These are phyloP conservation scores for Taxidea taxus DNA, from an alignment of 2,113 vertebrate genomes.

Conservation along the genomic window DNA sequence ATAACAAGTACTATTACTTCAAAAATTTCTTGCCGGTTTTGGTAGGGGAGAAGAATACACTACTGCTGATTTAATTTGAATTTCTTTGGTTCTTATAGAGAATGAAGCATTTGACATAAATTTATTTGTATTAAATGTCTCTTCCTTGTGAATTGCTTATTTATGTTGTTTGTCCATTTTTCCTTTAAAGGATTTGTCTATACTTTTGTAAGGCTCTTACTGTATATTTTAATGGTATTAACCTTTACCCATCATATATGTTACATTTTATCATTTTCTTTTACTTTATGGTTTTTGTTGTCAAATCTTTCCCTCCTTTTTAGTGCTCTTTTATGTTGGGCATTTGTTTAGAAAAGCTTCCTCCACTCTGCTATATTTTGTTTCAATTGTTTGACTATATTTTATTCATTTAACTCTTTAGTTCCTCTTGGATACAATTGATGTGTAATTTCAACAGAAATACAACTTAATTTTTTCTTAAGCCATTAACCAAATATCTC, in stretches of 20 bases:
- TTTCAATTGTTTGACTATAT: not conserved
- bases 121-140: slow-evolving; percentile 27
- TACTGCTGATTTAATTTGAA: not conserved
- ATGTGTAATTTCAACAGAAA: slow-evolving; percentile 10
- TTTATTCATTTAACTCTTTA: slow-evolving; percentile 25
- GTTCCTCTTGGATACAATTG: slow-evolving; percentile 22
- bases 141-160: not conserved
- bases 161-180: slow-evolving; percentile 1
- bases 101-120: not conserved
- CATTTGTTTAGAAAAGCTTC: not conserved
- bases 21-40: not conserved
- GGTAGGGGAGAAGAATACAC: not conserved
- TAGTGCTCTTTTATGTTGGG: not conserved
- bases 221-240: not conserved
- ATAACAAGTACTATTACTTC: not conserved
- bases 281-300: not conserved
- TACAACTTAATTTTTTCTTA: not conserved
- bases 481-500: not conserved
- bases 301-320: not conserved
- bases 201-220: not conserved
- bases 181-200: not conserved
- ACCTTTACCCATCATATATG: not conserved
- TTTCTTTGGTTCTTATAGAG: not conserved
- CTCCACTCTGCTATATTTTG: not conserved
- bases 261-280: not conserved